Conservation (phyloP, 2,888 invertebrate species). For the Hyposoter dolosus region DNA sequence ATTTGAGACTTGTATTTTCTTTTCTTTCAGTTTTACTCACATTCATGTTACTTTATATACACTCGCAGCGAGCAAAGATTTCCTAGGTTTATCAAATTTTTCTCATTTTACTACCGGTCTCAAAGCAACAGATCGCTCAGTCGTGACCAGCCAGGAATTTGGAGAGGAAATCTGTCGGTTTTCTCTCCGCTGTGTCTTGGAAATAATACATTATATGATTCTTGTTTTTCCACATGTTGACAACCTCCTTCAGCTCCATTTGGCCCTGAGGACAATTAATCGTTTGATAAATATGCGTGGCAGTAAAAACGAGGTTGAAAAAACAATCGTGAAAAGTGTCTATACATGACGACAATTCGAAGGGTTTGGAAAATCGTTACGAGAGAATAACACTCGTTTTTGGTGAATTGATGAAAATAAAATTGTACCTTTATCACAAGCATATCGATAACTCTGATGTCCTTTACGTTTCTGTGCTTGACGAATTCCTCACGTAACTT, state of each 20-base stretch:
- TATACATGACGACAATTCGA: background rate
- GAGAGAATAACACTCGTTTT: background rate
- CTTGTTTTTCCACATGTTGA: slow-evolving; percentile 95
- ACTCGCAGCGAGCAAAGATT: background rate
- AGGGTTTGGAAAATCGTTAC: background rate
- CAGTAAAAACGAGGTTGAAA: background rate
- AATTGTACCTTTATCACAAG: slow-evolving; percentile 93
- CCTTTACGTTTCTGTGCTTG: slow-evolving; percentile 91
- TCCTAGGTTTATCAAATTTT: background rate
- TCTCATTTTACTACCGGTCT: slow-evolving; percentile 28
- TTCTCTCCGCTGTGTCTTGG: slow-evolving; percentile 93
- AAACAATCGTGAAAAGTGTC: background rate
- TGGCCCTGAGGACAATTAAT: slow-evolving; percentile 89
- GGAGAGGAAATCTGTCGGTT: slow-evolving; percentile 95
- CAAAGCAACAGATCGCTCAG: slow-evolving; percentile 71
- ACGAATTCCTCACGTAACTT: slow-evolving; percentile 93
- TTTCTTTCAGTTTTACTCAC: background rate
- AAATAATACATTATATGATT: slow-evolving; percentile 95
- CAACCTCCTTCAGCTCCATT: slow-evolving; percentile 96
- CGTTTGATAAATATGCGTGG: background rate
- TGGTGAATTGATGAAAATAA: background rate
- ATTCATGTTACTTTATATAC: slow-evolving; percentile 2
- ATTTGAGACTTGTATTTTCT: slow-evolving; percentile 1
- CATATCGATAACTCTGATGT: slow-evolving; percentile 96
- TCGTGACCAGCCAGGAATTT: slow-evolving; percentile 91